These are phyloP conservation scores for Lagorchestes hirsutus DNA, from an alignment of 2,797 vertebrate genomes.

Conservation along the genomic window DNA sequence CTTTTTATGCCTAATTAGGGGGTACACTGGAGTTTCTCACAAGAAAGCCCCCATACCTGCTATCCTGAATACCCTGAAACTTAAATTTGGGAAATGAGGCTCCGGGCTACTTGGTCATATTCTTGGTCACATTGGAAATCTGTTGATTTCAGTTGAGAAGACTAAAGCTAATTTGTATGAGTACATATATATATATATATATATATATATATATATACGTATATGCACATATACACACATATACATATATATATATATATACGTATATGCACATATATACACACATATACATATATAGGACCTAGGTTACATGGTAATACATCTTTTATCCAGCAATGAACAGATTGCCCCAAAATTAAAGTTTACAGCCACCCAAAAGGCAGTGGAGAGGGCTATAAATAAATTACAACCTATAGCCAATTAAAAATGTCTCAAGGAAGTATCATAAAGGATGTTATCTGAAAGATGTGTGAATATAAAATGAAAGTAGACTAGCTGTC, in stretches of 20 bases:
- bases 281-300: no score
- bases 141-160: neutral
- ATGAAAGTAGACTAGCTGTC: neutral
- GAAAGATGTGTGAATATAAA: neutral
- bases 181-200: neutral
- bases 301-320: neutral
- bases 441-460: neutral
- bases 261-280: no score
- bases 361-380: neutral
- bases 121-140: neutral
- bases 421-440: neutral
- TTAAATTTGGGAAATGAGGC: neutral
- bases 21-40: neutral
- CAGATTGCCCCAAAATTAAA: neutral
- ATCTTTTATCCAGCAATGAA: neutral
- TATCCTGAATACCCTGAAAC: neutral
- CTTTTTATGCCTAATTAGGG: neutral
- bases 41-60: neutral
- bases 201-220: no score
- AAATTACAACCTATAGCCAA: neutral
- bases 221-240: no score
- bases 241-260: fast-evolving
- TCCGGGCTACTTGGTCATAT: neutral
- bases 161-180: neutral
- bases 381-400: neutral